A percentile compares a stretch with the other conserved stretches of the same genome.
Conservation (phyloP, 2,888 invertebrate genomes). For the Diadegma fenestrale region DNA sequence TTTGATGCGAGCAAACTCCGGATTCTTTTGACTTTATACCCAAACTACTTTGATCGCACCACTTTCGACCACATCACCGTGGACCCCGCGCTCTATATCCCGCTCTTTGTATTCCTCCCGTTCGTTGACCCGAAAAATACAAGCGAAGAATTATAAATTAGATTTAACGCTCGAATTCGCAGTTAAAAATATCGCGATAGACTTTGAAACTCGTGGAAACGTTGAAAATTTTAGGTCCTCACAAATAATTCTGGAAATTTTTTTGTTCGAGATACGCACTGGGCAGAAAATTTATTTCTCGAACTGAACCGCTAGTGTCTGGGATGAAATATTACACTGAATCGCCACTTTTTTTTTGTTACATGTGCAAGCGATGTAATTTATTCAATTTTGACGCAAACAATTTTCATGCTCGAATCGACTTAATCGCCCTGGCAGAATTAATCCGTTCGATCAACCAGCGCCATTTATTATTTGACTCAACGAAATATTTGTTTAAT, state of each 20-base stretch:
- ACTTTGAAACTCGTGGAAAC: background rate
- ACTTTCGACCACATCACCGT: conserved; percentile 28
- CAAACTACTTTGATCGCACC: background rate
- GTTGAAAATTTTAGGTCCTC: background rate
- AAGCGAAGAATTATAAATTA: background rate
- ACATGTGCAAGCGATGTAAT: too few relatives aligned
- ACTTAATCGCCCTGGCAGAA: too few relatives aligned
- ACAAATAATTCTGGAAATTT: background rate
- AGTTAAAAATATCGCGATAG: background rate
- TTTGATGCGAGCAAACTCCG: conserved; percentile 42
- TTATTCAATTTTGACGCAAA: too few relatives aligned
- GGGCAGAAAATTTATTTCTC: too few relatives aligned
- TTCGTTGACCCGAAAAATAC: background rate
- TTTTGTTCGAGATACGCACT: background rate
- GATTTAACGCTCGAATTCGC: background rate
- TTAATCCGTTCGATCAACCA: too few relatives aligned
- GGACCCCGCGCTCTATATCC: background rate
- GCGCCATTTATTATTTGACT: too few relatives aligned
- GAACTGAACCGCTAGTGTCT: too few relatives aligned
- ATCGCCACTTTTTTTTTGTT: too few relatives aligned
- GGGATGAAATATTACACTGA: too few relatives aligned
- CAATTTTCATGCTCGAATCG: too few relatives aligned
- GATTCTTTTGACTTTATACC: conserved; percentile 38
- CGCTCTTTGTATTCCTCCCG: background rate
- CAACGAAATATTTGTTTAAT: too few relatives aligned